These are phyloP conservation scores for Pseudonaja textilis DNA, from an alignment of 2,113 vertebrate species.

Conservation along the genomic window DNA sequence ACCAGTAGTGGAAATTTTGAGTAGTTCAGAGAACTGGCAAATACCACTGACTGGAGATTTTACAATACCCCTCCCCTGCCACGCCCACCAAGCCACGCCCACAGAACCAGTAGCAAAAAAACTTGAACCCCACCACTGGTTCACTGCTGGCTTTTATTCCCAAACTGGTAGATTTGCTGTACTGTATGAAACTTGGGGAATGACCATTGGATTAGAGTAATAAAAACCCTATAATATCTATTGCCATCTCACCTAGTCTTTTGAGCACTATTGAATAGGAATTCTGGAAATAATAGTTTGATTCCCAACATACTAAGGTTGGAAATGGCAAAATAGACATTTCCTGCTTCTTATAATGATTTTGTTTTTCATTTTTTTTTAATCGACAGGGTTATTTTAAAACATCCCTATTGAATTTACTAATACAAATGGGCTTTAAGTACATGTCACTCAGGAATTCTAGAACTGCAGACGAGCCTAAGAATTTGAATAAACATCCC, in stretches of 20 bases:
- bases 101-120: too few species aligned
- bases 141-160: background rate
- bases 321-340: background rate
- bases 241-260: background rate
- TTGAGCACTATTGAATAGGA: background rate
- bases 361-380: background rate
- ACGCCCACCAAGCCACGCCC: too few species aligned
- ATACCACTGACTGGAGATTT: too few species aligned
- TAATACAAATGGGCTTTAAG: constrained; percentile 48
- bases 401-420: constrained; percentile 25
- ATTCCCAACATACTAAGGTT: background rate
- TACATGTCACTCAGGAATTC: constrained; percentile 32
- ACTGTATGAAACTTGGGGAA: background rate
- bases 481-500: background rate
- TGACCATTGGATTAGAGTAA: background rate
- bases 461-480: background rate
- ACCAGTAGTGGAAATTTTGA: too few species aligned
- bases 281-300: background rate
- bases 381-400: constrained; percentile 21
- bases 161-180: background rate
- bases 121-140: too few species aligned
- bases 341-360: background rate
- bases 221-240: background rate
- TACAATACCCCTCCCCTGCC: too few species aligned
- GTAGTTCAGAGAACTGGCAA: too few species aligned